These are phyloP conservation scores for Cavia porcellus DNA, from an alignment of 2,113 vertebrate species.

Conservation along the genomic window DNA sequence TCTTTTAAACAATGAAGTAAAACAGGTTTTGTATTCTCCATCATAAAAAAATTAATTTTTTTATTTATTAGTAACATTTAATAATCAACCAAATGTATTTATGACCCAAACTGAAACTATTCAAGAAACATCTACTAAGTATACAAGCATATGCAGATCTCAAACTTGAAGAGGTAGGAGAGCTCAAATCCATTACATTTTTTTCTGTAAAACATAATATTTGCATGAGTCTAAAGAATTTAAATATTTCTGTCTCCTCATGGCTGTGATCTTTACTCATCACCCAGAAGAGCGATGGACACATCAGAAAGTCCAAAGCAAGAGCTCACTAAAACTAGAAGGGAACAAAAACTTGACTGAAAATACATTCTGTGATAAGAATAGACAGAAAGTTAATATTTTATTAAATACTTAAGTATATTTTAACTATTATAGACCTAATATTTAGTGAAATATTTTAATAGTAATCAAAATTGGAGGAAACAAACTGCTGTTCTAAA, in stretches of 20 bases:
- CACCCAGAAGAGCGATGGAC: conserved; percentile 71
- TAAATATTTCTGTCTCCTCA: not conserved
- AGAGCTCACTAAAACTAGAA: not conserved
- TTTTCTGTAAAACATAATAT: not conserved
- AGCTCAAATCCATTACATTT: not conserved
- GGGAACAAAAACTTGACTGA: not conserved
- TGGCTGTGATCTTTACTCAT: not conserved
- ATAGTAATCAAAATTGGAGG: conserved; percentile 75
- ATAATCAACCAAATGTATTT: not conserved
- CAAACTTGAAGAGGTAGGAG: not conserved
- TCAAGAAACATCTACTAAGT: not conserved
- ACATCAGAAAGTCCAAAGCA: not conserved
- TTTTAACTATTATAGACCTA: not conserved
- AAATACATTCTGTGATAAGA: not conserved
- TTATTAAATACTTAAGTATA: not conserved
- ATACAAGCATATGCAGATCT: not conserved
- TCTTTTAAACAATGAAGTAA: not conserved
- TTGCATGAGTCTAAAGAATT: not conserved
- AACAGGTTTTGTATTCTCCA: not conserved
- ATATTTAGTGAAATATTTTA: not conserved
- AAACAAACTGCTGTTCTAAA: conserved; percentile 55
- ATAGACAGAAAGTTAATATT: not conserved
- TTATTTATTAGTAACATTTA: not conserved
- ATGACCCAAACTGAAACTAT: not conserved
- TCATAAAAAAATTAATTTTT: not conserved